Evolutionary conservation across 2,888 invertebrate genomes (phyloP).

Genomic region (Harmothoe impar): DNA sequence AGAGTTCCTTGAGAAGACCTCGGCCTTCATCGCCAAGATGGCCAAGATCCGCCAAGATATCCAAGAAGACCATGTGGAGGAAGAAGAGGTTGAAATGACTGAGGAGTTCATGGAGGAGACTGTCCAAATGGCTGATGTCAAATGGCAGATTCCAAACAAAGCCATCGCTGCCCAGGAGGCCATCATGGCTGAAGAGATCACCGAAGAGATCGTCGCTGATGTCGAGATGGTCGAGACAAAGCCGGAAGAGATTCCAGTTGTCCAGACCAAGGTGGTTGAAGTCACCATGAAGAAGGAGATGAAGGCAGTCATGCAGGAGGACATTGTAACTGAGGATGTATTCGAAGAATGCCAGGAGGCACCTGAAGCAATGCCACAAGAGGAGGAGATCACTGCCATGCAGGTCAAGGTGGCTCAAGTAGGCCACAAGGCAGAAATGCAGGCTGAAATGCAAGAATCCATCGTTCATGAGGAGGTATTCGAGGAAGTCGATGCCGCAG

Average conservation of each 20-base stretch:
- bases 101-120: constrained; percentile 72
- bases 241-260: constrained; percentile 55
- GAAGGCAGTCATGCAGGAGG: constrained; percentile 57
- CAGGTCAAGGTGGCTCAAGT: constrained; percentile 55
- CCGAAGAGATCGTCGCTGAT: constrained; percentile 56
- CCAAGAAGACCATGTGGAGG: constrained; percentile 67
- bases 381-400: constrained; percentile 62
- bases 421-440: constrained; percentile 65
- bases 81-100: constrained; percentile 69
- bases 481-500: not conserved
- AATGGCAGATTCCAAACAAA: constrained; percentile 70
- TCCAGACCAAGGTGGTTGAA: constrained; percentile 40
- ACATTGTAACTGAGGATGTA: constrained; percentile 62
- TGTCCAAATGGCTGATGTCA: constrained; percentile 73
- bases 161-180: constrained; percentile 56
- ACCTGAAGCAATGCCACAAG: constrained; percentile 45
- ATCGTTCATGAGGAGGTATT: constrained; percentile 60
- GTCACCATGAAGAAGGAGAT: constrained; percentile 67
- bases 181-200: constrained; percentile 61
- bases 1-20: constrained; percentile 72
- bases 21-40: constrained; percentile 72
- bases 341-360: constrained; percentile 65
- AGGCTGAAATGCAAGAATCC: constrained; percentile 56
- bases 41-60: constrained; percentile 70
- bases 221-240: constrained; percentile 1